phyloP scores from a whole-genome alignment of 37 sponge, comb jelly and placozoan genomes.

The Chondrilla cf. caribensis region DNA sequence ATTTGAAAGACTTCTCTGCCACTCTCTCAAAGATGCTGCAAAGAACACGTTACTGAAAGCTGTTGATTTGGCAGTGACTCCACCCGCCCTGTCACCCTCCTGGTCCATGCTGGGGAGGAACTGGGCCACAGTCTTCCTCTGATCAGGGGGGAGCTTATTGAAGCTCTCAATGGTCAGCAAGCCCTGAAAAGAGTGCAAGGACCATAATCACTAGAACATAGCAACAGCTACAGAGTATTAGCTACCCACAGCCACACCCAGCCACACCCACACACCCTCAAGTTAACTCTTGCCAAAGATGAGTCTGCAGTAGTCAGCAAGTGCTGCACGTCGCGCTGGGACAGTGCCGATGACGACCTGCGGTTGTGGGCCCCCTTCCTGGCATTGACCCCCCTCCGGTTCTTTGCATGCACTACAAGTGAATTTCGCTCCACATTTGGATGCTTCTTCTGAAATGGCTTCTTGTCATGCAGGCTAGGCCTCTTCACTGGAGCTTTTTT shows the following conservation, averaged over 20 bases:
- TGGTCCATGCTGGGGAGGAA: constrained; percentile 29
- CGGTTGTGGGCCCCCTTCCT: not conserved
- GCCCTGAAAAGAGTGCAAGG: not conserved
- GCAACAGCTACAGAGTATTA: not conserved
- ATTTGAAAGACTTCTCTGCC: constrained; percentile 15
- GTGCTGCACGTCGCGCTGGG: constrained; percentile 6
- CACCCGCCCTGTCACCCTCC: constrained; percentile 6
- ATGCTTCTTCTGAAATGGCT: not conserved
- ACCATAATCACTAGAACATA: too few relatives aligned
- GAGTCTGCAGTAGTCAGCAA: not conserved
- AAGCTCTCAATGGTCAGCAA: constrained; percentile 10
- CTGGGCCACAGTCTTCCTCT: constrained; percentile 23
- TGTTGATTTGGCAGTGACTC: not conserved
- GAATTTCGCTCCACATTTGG: not conserved
- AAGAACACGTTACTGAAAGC: constrained; percentile 28
- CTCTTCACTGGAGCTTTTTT: not conserved
- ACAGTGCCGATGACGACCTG: not conserved
- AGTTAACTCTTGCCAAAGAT: not conserved
- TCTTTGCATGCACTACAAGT: not conserved
- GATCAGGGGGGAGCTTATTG: constrained; percentile 2
- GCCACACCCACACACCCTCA: not conserved
- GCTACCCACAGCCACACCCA: not conserved
- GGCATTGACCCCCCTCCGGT: too few relatives aligned
- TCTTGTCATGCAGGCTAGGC: not conserved
- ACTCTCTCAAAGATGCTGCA: constrained; percentile 11